phyloP scores from a whole-genome alignment of 2,888 invertebrate species.

The Ochropacha duplaris region DNA sequence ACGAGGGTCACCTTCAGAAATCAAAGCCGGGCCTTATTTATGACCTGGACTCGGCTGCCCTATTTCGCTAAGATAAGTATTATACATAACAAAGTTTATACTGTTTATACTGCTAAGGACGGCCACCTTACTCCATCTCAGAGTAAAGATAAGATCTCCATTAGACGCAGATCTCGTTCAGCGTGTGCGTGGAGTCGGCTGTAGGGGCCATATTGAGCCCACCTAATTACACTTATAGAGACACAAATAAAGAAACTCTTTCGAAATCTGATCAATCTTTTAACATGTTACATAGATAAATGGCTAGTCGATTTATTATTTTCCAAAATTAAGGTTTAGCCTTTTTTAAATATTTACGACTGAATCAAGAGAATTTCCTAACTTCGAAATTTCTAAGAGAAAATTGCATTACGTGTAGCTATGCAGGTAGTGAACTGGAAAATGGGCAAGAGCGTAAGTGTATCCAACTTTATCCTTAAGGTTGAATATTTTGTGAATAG shows the following conservation, averaged over 20 bases:
- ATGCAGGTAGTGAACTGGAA: constrained; percentile 41
- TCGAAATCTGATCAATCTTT: constrained; percentile 51
- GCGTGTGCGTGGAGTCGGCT: constrained; percentile 62
- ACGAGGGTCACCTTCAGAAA: constrained; percentile 75
- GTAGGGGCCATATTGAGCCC: constrained; percentile 47
- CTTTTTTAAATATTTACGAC: constrained; percentile 4
- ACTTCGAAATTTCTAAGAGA: background rate
- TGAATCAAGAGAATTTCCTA: background rate
- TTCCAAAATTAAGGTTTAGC: constrained; percentile 21
- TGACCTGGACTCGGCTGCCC: constrained; percentile 66
- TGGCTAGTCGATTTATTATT: constrained; percentile 13
- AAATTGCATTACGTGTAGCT: constrained; percentile 26
- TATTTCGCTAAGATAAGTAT: constrained; percentile 71
- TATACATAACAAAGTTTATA: constrained; percentile 73
- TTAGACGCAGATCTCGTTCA: constrained; percentile 76
- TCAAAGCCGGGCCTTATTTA: constrained; percentile 78
- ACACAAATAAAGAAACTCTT: constrained; percentile 42
- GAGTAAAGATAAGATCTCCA: constrained; percentile 75
- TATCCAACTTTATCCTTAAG: constrained; percentile 38
- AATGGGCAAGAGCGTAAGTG: constrained; percentile 37
- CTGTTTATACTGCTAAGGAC: constrained; percentile 50
- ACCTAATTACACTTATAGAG: constrained; percentile 64
- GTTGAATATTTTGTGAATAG: constrained; percentile 26
- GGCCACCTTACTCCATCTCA: constrained; percentile 50
- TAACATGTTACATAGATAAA: constrained; percentile 9